phyloP scores from a whole-genome alignment of 2,113 vertebrate genomes.

The Notothenia rossii region DNA sequence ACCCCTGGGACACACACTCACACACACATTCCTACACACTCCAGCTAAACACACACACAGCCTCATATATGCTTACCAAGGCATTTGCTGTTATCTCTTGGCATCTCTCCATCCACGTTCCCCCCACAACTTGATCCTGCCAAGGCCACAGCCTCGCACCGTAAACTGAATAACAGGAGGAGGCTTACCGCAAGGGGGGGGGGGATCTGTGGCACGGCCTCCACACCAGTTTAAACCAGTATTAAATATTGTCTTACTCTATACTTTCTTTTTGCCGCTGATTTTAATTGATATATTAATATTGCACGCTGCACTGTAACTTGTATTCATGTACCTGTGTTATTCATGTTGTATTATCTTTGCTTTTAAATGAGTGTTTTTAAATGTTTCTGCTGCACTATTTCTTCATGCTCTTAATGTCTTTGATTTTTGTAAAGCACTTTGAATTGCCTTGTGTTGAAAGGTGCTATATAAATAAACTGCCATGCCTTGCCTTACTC shows the following conservation, averaged over 20 bases:
- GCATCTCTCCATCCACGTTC: conserved; percentile 72
- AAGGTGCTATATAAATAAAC: too few species aligned
- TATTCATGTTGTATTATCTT: too few species aligned
- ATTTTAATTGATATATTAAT: too few species aligned
- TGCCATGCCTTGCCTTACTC: too few species aligned
- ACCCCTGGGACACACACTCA: conserved; percentile 64
- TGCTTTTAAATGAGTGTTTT: too few species aligned
- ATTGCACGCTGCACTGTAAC: too few species aligned
- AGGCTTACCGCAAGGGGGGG: conserved; percentile 31
- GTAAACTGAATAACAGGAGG: conserved; percentile 67
- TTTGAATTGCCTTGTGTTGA: too few species aligned
- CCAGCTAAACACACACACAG: conserved; percentile 54
- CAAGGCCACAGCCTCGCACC: conserved; percentile 62
- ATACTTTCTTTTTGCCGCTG: too few species aligned
- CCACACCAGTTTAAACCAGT: conserved; percentile 62
- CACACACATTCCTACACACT: conserved; percentile 70
- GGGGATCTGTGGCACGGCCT: conserved; percentile 46
- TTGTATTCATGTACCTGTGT: too few species aligned
- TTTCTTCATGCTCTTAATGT: too few species aligned
- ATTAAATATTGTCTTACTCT: conserved; percentile 18
- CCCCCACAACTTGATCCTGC: conserved; percentile 60
- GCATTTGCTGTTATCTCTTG: conserved; percentile 79
- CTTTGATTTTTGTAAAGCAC: too few species aligned
- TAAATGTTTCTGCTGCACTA: too few species aligned
- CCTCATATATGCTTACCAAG: conserved; percentile 74